Evolutionary conservation across 2,113 vertebrate species (phyloP).

Genomic region (Phalacrocorax carbo): DNA sequence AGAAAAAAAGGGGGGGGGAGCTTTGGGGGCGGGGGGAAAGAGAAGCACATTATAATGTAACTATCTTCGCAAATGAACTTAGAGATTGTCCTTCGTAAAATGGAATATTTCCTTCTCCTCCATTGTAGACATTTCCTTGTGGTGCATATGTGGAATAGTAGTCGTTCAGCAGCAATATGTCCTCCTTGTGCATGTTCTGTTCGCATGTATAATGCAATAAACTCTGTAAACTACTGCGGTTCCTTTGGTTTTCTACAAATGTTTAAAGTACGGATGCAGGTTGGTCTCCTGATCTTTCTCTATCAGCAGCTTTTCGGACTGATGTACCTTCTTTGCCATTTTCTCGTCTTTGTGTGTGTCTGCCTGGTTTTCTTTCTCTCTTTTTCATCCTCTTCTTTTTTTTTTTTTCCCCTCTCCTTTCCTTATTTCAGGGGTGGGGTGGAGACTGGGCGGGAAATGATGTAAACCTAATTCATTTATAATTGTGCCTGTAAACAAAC

Average conservation of each 20-base stretch:
- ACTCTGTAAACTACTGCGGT: constrained; percentile 80
- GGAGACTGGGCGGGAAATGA: constrained; percentile 11
- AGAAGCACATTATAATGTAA: constrained; percentile 85
- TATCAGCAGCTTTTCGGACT: not conserved
- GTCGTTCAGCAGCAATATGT: constrained; percentile 79
- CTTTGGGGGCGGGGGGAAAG: constrained; percentile 64
- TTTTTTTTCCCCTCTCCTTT: too few relatives aligned
- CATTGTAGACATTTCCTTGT: constrained; percentile 78
- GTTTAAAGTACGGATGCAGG: not conserved
- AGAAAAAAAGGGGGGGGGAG: constrained; percentile 48
- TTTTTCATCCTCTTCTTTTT: not conserved
- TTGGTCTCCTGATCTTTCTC: not conserved
- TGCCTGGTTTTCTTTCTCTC: not conserved
- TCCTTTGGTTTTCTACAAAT: constrained; percentile 76
- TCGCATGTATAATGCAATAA: constrained; percentile 99
- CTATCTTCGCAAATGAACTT: constrained; percentile 74
- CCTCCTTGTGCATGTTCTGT: constrained; percentile 92
- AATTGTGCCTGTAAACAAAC: constrained; percentile 14
- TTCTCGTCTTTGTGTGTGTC: constrained; percentile 28
- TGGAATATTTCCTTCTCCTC: constrained; percentile 73
- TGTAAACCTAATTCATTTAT: constrained; percentile 15
- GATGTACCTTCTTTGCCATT: not conserved
- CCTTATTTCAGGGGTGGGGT: not conserved
- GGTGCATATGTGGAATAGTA: constrained; percentile 82
- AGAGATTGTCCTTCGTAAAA: constrained; percentile 78